Percentiles rank a stretch among this genome's conserved stretches.
phyloP scores from a whole-genome alignment of 2,113 vertebrate species.

The Trematomus loennbergii region DNA sequence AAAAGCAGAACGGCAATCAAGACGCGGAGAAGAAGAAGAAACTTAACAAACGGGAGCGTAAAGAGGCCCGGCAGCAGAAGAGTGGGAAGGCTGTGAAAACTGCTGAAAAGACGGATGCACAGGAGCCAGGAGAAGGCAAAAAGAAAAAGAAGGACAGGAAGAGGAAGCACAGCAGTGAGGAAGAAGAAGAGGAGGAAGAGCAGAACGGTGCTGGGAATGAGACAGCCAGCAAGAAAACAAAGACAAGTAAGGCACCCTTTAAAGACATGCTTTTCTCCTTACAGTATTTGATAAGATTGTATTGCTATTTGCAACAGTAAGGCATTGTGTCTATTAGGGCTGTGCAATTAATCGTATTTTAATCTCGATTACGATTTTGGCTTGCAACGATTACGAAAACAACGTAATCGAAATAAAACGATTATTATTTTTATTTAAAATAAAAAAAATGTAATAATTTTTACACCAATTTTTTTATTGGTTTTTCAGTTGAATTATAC shows the following conservation, averaged over 20 bases:
- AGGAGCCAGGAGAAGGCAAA: slow-evolving; percentile 56
- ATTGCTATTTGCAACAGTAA: background rate
- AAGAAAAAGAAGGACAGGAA: slow-evolving; percentile 70
- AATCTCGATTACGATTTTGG: too few species aligned
- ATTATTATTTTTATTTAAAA: too few species aligned
- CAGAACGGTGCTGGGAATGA: slow-evolving; percentile 22
- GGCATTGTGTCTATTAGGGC: background rate
- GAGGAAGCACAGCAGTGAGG: slow-evolving; percentile 63
- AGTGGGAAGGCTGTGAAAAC: slow-evolving; percentile 85
- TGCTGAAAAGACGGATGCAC: slow-evolving; percentile 35
- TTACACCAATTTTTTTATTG: too few species aligned
- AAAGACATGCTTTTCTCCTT: slow-evolving; percentile 48
- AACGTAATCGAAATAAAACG: too few species aligned
- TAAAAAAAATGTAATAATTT: too few species aligned
- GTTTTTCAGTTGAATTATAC: too few species aligned
- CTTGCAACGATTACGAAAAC: too few species aligned
- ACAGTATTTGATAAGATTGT: background rate
- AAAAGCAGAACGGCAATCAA: slow-evolving; percentile 42
- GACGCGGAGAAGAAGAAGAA: slow-evolving; percentile 73
- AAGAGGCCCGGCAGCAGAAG: slow-evolving; percentile 88
- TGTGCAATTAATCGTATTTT: too few species aligned
- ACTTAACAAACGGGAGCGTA: slow-evolving; percentile 88
- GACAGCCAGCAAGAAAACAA: slow-evolving; percentile 57
- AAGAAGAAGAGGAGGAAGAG: slow-evolving; percentile 40
- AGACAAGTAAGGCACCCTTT: slow-evolving; percentile 67